Evolutionary conservation across 2,797 vertebrate genomes (phyloP), one percentile per base, ranked within the genome.

Genomic region (Odontamblyopus lacepedii): DNA sequence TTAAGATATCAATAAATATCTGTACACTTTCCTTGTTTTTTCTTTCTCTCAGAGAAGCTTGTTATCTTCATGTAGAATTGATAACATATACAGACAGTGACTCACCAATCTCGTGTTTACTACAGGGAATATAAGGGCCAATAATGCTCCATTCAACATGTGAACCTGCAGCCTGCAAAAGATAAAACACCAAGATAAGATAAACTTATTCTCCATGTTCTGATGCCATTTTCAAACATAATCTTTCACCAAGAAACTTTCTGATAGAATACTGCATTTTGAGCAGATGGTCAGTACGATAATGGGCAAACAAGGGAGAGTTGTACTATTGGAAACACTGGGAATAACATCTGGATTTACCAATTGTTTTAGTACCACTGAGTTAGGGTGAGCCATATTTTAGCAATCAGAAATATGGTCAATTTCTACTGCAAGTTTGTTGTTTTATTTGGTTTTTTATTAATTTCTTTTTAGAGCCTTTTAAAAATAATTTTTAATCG

Each of bases 71-170:
- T 57, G 11, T 27, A 65, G 66, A 56, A 62, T 15, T 48, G 12
- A 15, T 15, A 15, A 44, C 12, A 67, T n/a, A 7, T 41, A 0
- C 1, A 63, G 18, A 1, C 1, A 63, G 18, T 38, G 77, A 96
- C 97, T 95, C 88, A 99, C 98, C 95, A 99, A 88, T 75, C 98
- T 94, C 1, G 98, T 99, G 88, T 99, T 99, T 86, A 99, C 96
- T 30, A 99, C 96, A 26, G 98, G 98, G 79, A 99, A 99, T 78
- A 98, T 93, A 81, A 99, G 78, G 6, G 98, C 98, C 83, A 99
- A 81, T 29, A 99, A 93, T 0, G 98, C 98, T 2, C 98, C 98
- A 56, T 99, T 99, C 79, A 99, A 81, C 98, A 99, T 99, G 75
- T 99, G 97, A 87, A 99, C 96, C 89, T 99, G 98, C 59, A 99